These are phyloP conservation scores for Cheilosia grossa DNA, from an alignment of 2,888 invertebrate genomes.

Conservation along the genomic window DNA sequence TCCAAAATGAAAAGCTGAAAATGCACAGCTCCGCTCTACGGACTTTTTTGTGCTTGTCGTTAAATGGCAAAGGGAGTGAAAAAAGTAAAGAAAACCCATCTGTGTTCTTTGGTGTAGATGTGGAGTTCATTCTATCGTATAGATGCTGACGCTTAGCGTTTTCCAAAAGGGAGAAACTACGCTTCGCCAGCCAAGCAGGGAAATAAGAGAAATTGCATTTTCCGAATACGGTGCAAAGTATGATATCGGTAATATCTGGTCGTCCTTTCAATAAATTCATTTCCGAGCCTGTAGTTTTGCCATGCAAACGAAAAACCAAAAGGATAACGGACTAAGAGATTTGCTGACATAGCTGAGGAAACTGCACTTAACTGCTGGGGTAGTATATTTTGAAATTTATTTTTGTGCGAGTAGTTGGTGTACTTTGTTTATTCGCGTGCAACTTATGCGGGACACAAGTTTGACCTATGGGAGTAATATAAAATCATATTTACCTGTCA, in stretches of 20 bases:
- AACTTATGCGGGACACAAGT: no score
- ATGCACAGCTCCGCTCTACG: slow-evolving; percentile 38
- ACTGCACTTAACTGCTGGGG: slow-evolving; percentile 26
- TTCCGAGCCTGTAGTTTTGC: slow-evolving; percentile 17
- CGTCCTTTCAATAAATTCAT: slow-evolving; percentile 21
- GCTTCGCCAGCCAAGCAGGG: slow-evolving; percentile 69
- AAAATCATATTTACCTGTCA: no score
- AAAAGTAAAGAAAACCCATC: slow-evolving; percentile 7
- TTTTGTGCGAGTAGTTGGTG: neutral
- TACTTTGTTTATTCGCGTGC: neutral
- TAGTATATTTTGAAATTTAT: neutral
- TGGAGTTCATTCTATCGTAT: neutral
- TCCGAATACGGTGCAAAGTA: slow-evolving; percentile 45
- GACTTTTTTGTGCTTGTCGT: slow-evolving; percentile 17
- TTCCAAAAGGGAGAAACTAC: slow-evolving; percentile 25
- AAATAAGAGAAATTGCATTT: slow-evolving; percentile 72
- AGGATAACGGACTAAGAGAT: slow-evolving; percentile 23
- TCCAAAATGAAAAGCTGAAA: slow-evolving; percentile 61
- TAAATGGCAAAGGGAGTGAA: neutral
- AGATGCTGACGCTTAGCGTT: slow-evolving; percentile 63
- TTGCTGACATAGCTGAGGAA: slow-evolving; percentile 42
- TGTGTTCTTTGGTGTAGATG: slow-evolving; percentile 16
- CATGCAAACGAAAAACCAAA: slow-evolving; percentile 12
- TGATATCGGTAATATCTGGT: slow-evolving; percentile 54
- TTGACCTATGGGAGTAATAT: no score